phyloP scores from a whole-genome alignment of 2,888 invertebrate species.

The Drosophila rellima region DNA sequence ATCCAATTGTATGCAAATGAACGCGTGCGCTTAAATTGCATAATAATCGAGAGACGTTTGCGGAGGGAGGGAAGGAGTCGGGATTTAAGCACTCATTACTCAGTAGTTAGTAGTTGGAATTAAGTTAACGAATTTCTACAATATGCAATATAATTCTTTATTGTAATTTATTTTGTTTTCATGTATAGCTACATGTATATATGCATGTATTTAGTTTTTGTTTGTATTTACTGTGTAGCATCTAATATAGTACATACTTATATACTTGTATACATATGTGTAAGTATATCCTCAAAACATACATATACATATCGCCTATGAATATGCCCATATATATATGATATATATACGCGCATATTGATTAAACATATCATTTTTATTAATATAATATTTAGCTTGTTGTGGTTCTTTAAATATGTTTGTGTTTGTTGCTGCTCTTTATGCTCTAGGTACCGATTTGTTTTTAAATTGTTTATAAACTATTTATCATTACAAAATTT shows the following conservation, averaged over 20 bases:
- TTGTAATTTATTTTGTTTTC: slow-evolving; percentile 74
- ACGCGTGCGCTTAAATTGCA: slow-evolving; percentile 78
- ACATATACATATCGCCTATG: slow-evolving; percentile 35
- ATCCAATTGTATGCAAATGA: slow-evolving; percentile 76
- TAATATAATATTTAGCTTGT: slow-evolving; percentile 70
- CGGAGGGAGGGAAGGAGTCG: slow-evolving; percentile 3
- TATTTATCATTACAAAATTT: slow-evolving; percentile 64
- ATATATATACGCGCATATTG: slow-evolving; percentile 18
- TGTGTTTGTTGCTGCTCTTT: slow-evolving; percentile 67
- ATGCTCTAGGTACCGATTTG: slow-evolving; percentile 76
- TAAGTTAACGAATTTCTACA: slow-evolving; percentile 56
- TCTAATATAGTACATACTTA: slow-evolving; percentile 50
- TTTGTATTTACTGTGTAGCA: slow-evolving; percentile 48
- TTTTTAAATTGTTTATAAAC: slow-evolving; percentile 37
- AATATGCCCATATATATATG: slow-evolving; percentile 16
- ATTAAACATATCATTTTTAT: slow-evolving; percentile 46
- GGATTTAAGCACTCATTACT: not conserved
- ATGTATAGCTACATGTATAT: slow-evolving; percentile 32
- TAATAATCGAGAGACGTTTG: slow-evolving; percentile 52
- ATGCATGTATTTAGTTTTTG: slow-evolving; percentile 10
- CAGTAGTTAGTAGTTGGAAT: slow-evolving; percentile 10
- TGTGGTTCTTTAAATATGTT: slow-evolving; percentile 77
- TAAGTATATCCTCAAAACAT: slow-evolving; percentile 21
- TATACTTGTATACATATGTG: slow-evolving; percentile 1
- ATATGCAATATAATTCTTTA: slow-evolving; percentile 83